Evolutionary conservation across 1,140 invertebrate genomes (phyloP).

Genomic region (Musca domestica): DNA sequence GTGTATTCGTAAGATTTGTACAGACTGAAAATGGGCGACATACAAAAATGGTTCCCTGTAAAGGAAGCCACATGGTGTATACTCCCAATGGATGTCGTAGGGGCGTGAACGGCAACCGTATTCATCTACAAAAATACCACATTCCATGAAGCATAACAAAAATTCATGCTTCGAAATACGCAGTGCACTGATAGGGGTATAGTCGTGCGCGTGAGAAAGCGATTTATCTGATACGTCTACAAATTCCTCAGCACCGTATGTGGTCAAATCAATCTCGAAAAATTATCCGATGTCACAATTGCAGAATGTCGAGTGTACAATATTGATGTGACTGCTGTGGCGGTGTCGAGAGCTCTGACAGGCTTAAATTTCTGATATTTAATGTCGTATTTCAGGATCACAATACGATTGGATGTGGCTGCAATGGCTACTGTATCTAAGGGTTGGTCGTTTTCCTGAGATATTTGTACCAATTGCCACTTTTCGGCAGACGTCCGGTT

Average conservation of each 20-base stretch:
- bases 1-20: constrained; percentile 49
- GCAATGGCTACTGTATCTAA: constrained; percentile 60
- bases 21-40: constrained; percentile 62
- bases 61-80: constrained; percentile 74
- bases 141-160: constrained; percentile 82
- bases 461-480: constrained; percentile 50
- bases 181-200: constrained; percentile 42
- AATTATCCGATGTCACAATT: constrained; percentile 76
- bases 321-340: constrained; percentile 72
- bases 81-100: constrained; percentile 77
- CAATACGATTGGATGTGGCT: constrained; percentile 66
- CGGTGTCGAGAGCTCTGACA: constrained; percentile 66
- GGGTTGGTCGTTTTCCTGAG: constrained; percentile 45
- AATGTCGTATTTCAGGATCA: constrained; percentile 56
- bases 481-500: constrained; percentile 44
- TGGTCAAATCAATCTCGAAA: constrained; percentile 73
- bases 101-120: constrained; percentile 72
- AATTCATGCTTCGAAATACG: constrained; percentile 63
- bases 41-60: constrained; percentile 77
- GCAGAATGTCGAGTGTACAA: constrained; percentile 68
- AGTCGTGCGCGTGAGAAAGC: constrained; percentile 60
- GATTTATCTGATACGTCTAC: constrained; percentile 65
- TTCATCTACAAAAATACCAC: constrained; percentile 84
- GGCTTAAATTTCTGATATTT: constrained; percentile 59
- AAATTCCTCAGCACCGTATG: constrained; percentile 70